phyloP scores from a whole-genome alignment of 1,140 invertebrate species.

The Pinna nobilis region DNA sequence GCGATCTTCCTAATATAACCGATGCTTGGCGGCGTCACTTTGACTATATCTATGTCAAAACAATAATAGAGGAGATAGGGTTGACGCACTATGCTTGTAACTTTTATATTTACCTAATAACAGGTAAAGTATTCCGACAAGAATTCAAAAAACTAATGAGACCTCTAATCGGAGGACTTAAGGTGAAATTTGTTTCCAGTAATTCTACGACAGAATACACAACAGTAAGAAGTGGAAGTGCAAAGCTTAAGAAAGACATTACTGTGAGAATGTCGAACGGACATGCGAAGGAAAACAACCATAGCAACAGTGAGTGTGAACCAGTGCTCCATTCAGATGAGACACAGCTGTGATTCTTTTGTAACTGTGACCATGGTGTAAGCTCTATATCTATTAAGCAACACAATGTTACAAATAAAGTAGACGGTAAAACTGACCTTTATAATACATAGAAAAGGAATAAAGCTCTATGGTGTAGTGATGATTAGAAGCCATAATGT shows the following conservation, averaged over 20 bases:
- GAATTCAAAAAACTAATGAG: conserved; percentile 62
- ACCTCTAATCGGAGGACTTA: conserved; percentile 16
- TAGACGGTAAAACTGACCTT: too few species aligned
- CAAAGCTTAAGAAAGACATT: conserved; percentile 37
- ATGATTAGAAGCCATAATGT: too few species aligned
- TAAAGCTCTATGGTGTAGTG: too few species aligned
- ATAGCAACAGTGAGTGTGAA: not conserved
- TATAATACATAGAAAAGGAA: too few species aligned
- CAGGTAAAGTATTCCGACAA: conserved; percentile 70
- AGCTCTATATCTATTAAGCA: too few species aligned
- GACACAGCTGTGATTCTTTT: conserved; percentile 1
- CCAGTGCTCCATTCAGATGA: conserved; percentile 5
- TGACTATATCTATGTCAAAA: conserved; percentile 56
- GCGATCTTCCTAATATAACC: not conserved
- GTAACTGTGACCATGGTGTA: too few species aligned
- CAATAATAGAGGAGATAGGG: conserved; percentile 69
- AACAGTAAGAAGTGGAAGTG: conserved; percentile 48
- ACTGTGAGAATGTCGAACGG: conserved; percentile 53
- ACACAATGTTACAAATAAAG: too few species aligned
- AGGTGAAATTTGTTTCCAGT: conserved; percentile 44
- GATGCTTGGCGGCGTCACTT: conserved; percentile 52
- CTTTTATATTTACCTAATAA: conserved; percentile 72
- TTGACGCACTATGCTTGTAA: conserved; percentile 73
- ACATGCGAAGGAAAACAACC: conserved; percentile 14
- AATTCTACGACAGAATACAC: conserved; percentile 53